Evolutionary conservation across 2,797 vertebrate species (phyloP), one percentile per base, ranked within the genome.

Genomic region (Gymnocypris eckloni): DNA sequence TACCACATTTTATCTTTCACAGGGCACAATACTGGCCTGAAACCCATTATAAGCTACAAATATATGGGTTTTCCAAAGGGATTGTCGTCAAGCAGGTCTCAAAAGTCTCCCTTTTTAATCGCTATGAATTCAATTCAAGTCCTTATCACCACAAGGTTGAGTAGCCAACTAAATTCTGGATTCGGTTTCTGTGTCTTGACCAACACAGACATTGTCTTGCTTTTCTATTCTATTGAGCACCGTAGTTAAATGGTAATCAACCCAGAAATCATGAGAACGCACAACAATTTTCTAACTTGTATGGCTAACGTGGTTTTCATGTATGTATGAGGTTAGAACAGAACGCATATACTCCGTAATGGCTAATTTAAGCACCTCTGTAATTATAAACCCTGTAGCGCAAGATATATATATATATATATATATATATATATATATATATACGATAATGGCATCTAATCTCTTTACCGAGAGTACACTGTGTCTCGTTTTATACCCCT

Each of bases 351-450:
- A 79, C 72, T 86, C 50, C 73, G 79, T 79, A 79, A 89, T 89
- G 87, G 73, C 87, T 90, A 89, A 89, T 89, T 75, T 87, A 92
- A 91, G 89, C 90, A 90, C 89, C 92, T 93, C 91, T 94, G 92
- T 92, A 94, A 91, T 87, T 75, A 85, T 72, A 59, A 91, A 89
- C 88, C 67, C 81, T 81, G 77, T 85, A 81, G 78, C 81, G 45
- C 78, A 86, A 86, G 10, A 69, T 52, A 69, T 71, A 71, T 61
- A 25, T 41, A 41, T 61, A 22, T n/a, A 61, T 59, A 12, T 56
- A 3, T 61, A 61, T 56, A 82, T 82, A 18, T 69, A 41, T 59
- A 12, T 56, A 3, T 61, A 61, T 56, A 82, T 82, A 18, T 69
- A 41, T 59, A 50, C 1, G 5, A 61, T 37, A 77, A 67, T 78